These are phyloP conservation scores for Lates japonicus DNA, from an alignment of 2,797 vertebrate genomes.

Conservation along the genomic window DNA sequence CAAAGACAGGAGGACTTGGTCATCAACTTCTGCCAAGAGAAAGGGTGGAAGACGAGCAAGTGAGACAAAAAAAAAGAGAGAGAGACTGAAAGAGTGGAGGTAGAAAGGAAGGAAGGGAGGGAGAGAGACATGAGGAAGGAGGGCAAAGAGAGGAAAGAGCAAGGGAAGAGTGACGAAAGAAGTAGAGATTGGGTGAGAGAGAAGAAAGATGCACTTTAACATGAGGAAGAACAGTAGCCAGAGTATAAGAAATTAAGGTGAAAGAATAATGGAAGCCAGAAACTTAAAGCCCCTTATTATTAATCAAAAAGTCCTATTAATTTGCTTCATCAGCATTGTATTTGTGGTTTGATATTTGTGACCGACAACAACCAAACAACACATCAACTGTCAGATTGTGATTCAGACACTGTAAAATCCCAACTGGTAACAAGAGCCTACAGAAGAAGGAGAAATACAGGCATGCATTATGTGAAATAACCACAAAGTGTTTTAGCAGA, in stretches of 20 bases:
- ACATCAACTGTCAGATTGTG: neutral
- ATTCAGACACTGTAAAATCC: neutral
- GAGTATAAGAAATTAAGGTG: neutral
- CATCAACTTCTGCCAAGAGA: conserved; percentile 44
- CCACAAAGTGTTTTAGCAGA: neutral
- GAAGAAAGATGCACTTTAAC: neutral
- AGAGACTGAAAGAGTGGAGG: conserved; percentile 15
- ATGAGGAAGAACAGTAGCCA: too few species aligned
- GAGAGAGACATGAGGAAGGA: neutral
- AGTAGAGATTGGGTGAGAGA: neutral
- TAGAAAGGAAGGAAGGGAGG: neutral
- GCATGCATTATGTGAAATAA: neutral
- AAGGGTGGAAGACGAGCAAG: conserved; percentile 33
- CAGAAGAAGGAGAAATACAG: too few species aligned
- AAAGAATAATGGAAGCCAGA: too few species aligned
- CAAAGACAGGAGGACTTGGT: conserved; percentile 54
- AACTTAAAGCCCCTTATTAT: neutral
- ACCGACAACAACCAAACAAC: neutral
- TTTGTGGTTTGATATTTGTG: neutral
- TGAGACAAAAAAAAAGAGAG: conserved; percentile 22
- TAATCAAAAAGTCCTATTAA: neutral
- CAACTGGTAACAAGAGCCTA: too few species aligned
- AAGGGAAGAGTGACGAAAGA: neutral
- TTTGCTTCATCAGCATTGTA: neutral
- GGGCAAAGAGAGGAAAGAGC: neutral